Evolutionary conservation across 2,113 vertebrate genomes (phyloP), one percentile per base, ranked within the genome.

Genomic region (Mustelus asterias): DNA sequence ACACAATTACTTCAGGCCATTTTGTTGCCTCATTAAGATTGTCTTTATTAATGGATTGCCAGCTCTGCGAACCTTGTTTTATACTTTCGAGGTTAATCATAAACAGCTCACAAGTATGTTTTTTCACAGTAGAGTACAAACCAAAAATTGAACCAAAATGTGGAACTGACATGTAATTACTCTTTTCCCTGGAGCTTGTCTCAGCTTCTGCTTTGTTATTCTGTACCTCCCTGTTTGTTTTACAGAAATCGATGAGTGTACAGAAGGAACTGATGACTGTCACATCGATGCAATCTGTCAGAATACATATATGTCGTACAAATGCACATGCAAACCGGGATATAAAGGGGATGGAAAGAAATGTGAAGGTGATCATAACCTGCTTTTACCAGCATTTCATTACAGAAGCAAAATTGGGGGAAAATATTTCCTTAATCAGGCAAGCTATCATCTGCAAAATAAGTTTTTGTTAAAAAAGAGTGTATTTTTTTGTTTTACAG

Each of bases 221-320:
- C n/a, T 85, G 83, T 69, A 26, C 33, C n/a, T 96, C 65, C 60
- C 48, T 93, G 95, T 85, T 96, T 96, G 97, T 97, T 96, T 95
- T 96, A 76, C 96, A 99, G 99, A 99, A 96, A 98, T 99, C 96
- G 98, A 99, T 7, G 99, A 99, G 96, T 99, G 99, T 96, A 97
- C 98, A 88, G 97, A 98, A 96, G 98, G 98, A 96, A 98, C 98
- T 78, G 99, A 99, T 96, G 98, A 98, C 97, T 99, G 99, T 98
- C 99, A 99, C 96, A 97, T 98, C 37, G 98, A 99, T 96, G 99
- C 99, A 65, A 97, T 99, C 97, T 99, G 99, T 97, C 98, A 99
- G 93, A 99, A 98, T 96, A 98, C 98, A 58, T 98, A 97, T 18
- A 97, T 97, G 96, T 99, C 98, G 24, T 99, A 99, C 97, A 99